These are phyloP conservation scores for Orchesellides sinensis DNA, from an alignment of 2,888 invertebrate genomes.

Conservation along the genomic window DNA sequence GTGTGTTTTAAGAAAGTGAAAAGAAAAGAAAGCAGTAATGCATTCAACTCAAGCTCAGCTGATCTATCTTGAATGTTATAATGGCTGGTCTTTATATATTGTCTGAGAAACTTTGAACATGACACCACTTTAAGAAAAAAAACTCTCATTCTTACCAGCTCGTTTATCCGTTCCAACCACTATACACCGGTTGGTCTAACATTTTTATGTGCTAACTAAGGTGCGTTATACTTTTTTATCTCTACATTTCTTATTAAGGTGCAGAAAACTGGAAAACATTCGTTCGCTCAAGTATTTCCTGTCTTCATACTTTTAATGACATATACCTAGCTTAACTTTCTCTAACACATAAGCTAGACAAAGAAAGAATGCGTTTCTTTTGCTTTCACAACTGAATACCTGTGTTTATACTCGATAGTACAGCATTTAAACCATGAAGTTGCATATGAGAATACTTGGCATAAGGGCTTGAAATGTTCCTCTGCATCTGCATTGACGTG, in stretches of 20 bases:
- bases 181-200: too few relatives aligned
- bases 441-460: neutral
- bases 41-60: constrained; percentile 43
- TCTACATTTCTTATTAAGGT: constrained; percentile 17
- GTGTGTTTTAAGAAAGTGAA: neutral
- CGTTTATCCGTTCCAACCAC: constrained; percentile 47
- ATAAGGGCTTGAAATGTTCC: neutral
- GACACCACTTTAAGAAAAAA: constrained; percentile 52
- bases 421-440: too few relatives aligned
- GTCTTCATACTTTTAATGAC: constrained; percentile 1
- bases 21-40: constrained; percentile 27
- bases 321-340: too few relatives aligned
- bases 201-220: too few relatives aligned
- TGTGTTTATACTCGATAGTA: neutral
- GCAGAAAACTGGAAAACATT: constrained; percentile 45
- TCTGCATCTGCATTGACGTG: too few relatives aligned
- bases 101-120: constrained; percentile 51
- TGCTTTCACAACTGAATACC: neutral
- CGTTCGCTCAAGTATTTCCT: constrained; percentile 16
- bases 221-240: too few relatives aligned
- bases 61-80: constrained; percentile 52
- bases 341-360: neutral
- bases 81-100: constrained; percentile 40
- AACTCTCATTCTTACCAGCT: constrained; percentile 52
- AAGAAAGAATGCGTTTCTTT: neutral